Evolutionary conservation across 1,140 invertebrate species (phyloP), one percentile per base, ranked within the genome.

Genomic region (Trichoplusia ni): DNA sequence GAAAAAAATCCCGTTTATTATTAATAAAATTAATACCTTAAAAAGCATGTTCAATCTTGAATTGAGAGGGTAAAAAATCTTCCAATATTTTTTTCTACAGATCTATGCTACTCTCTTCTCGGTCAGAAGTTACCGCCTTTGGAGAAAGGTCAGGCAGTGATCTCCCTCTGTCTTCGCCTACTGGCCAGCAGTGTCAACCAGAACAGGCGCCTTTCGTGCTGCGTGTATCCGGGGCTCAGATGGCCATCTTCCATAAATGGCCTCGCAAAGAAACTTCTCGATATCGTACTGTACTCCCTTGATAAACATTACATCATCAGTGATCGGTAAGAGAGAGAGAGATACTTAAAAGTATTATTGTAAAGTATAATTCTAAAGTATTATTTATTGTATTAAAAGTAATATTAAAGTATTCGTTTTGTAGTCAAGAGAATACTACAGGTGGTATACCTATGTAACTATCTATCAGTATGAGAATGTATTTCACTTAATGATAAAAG

Each of bases 251-350:
- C 77, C 1, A 59, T 79, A 5, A 67, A 74, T 23, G 19, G 53
- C 0, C 33, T 86, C 0, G 71, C 75, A 1, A 59, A 16, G 1
- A 76, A 61, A 9, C 80, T 84, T 76, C 31, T 87, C 4, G 62
- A 81, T 25, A 47, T 68, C 0, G 66, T 80, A 6, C 16, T 86
- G 7, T 60, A 62, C n/a, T 61, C 83, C 0, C 56, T 89, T 6
- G 72, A 84, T 14, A 78, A 73, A 4, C 69, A 86, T 46, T 71
- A 60, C 4, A 64, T 83, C 23, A 35, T 86, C 4, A 81, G 70
- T 58, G 82, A 87, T 11, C 84, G 83, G 86, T 84, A 5, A 37
- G 49, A 21, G 6, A n/a, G n/a, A n/a, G n/a, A n/a, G n/a, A n/a
- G 14, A 11, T 16, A 18, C 25, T 38, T 35, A 19, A 4, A 13